Evolutionary conservation across 2,888 invertebrate species (phyloP), one percentile per base, ranked within the genome.

Genomic region (Aphrophora alni): DNA sequence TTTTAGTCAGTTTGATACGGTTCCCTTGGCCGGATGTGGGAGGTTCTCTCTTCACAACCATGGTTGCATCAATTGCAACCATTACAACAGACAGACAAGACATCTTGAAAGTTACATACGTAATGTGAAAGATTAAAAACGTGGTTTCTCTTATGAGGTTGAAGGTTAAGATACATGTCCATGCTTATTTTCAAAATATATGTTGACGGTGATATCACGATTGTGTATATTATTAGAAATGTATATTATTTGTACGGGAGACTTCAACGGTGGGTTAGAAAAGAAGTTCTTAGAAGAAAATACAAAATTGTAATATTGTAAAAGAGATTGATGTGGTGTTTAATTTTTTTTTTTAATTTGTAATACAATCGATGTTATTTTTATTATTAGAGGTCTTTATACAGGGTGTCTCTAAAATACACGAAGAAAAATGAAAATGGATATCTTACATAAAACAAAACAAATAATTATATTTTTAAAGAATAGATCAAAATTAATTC

Each of bases 1-100:
- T 59, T 59, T 59, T 59, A 59, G 59, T 59, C 59, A 4, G n/a
- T 59, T 59, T 59, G 59, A n/a, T 59, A 59, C 59, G 59, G 59
- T 59, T 59, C 59, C 59, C 59, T 33, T 21, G 21, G 59, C 59
- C 59, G 59, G 59, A 59, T 59, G 59, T 59, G 21, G 59, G 59
- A n/a, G 59, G 33, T 44, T 10, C 44, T 14, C 44, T 8, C 44
- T 44, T 44, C 44, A 44, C 44, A 44, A 44, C 3, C 44, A 44
- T 44, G 44, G 14, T 17, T 44, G 44, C 12, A 44, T 44, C 44
- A 44, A 44, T 44, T 44, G 44, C 44, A 44, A 44, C 44, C 33
- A 33, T 33, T 33, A 8, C 33, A 8, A 14, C 14, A 4, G 5
- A 59, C 59, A 59, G 59, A 21, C 59, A 59, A 59, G 59, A 59